Evolutionary conservation across 2,888 invertebrate species (phyloP).

Genomic region (Tryphoninae sp.): DNA sequence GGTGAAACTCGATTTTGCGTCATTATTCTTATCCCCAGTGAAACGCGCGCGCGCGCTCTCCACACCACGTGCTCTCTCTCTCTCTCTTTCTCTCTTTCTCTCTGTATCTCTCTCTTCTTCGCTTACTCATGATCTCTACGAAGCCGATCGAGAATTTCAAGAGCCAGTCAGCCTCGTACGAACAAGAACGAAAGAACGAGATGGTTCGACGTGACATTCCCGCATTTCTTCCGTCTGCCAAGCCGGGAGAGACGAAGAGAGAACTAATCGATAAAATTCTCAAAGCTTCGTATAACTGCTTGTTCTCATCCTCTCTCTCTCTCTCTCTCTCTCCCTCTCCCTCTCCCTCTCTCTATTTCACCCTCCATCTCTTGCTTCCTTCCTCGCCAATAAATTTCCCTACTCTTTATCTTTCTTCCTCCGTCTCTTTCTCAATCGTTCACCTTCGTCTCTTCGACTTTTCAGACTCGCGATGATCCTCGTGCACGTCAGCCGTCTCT

Average conservation of each 20-base stretch:
- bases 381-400: slow-evolving; percentile 31
- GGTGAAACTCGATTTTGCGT: slow-evolving; percentile 62
- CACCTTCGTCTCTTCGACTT: background rate
- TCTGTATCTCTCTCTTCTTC: slow-evolving; percentile 15
- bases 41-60: slow-evolving; percentile 61
- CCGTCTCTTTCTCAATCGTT: background rate
- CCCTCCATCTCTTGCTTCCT: background rate
- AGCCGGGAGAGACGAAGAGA: slow-evolving; percentile 30
- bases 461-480: slow-evolving; percentile 16
- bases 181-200: slow-evolving; percentile 48
- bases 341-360: background rate
- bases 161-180: slow-evolving; percentile 40
- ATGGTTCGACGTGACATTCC: slow-evolving; percentile 60
- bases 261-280: slow-evolving; percentile 57
- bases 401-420: background rate
- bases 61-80: background rate
- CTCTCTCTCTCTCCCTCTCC: background rate
- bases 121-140: slow-evolving; percentile 6
- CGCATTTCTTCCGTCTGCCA: slow-evolving; percentile 45
- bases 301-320: background rate
- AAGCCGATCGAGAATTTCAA: slow-evolving; percentile 57
- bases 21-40: slow-evolving; percentile 64
- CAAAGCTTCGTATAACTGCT: slow-evolving; percentile 49
- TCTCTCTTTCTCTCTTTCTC: slow-evolving; percentile 2
- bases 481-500: background rate